A percentile compares a stretch with the other conserved stretches of the same genome.
phyloP scores from a whole-genome alignment of 2,888 invertebrate genomes.

The Tachina lurida region DNA sequence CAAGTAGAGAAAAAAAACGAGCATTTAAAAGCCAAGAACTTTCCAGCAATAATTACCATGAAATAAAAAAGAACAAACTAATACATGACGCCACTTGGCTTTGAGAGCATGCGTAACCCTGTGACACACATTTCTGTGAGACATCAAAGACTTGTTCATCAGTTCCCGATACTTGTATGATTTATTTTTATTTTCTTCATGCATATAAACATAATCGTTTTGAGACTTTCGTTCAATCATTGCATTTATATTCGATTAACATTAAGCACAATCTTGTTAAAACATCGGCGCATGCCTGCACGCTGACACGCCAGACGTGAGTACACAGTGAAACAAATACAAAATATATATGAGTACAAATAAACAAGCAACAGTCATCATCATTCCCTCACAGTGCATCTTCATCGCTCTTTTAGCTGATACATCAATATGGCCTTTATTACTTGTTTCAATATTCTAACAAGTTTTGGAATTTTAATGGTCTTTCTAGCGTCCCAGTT shows the following conservation, averaged over 20 bases:
- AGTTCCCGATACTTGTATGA: slow-evolving; percentile 27
- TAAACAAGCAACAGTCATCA: background rate
- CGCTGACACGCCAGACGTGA: slow-evolving; percentile 34
- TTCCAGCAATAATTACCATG: background rate
- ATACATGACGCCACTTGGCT: slow-evolving; percentile 41
- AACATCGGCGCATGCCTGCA: slow-evolving; percentile 48
- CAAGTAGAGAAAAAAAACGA: no score
- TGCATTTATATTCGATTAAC: slow-evolving; percentile 45
- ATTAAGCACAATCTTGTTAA: slow-evolving; percentile 62
- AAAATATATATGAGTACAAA: slow-evolving; percentile 5
- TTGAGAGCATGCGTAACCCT: slow-evolving; percentile 60
- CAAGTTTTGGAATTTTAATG: slow-evolving; percentile 75
- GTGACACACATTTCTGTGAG: slow-evolving; percentile 62
- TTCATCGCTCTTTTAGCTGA: background rate
- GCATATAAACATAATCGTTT: slow-evolving; percentile 21
- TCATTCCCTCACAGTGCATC: background rate
- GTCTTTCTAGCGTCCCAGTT: slow-evolving; percentile 77
- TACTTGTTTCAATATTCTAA: slow-evolving; percentile 66
- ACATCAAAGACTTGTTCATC: background rate
- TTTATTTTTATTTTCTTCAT: slow-evolving; percentile 19
- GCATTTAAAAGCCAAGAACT: background rate
- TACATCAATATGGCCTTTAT: slow-evolving; percentile 65
- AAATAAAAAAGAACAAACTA: background rate
- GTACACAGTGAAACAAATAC: background rate
- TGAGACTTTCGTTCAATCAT: slow-evolving; percentile 15